phyloP scores from a whole-genome alignment of 1,140 invertebrate genomes.

The Musca domestica region DNA sequence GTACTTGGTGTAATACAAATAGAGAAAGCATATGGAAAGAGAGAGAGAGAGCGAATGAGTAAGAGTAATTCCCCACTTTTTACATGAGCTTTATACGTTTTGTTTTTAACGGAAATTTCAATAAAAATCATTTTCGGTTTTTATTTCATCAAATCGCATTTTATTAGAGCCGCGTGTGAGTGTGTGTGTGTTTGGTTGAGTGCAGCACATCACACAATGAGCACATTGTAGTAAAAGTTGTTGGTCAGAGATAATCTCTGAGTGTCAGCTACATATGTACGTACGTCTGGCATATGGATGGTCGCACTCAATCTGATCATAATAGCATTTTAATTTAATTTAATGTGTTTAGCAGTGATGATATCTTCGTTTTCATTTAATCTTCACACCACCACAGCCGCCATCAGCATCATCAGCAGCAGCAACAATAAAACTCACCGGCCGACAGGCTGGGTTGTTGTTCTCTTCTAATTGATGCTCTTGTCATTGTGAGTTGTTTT shows the following conservation, averaged over 20 bases:
- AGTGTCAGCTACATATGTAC: no score
- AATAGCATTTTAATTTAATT: slow-evolving; percentile 6
- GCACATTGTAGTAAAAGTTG: no score
- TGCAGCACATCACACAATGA: neutral
- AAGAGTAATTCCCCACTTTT: no score
- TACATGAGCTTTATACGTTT: neutral
- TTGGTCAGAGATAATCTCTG: no score
- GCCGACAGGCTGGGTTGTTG: no score
- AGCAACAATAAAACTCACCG: neutral
- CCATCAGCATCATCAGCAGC: neutral
- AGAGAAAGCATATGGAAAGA: no score
- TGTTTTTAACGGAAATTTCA: slow-evolving; percentile 1
- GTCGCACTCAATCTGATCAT: neutral
- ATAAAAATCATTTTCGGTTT: slow-evolving; percentile 2
- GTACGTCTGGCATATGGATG: no score
- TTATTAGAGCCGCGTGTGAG: neutral
- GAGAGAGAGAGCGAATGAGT: no score
- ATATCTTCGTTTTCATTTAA: neutral
- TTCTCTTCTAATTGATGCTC: no score
- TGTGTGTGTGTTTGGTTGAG: neutral
- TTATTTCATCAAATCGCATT: neutral
- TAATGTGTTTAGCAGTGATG: neutral
- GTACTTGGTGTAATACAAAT: no score
- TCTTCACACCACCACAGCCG: neutral
- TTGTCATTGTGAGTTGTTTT: no score